phyloP scores from a whole-genome alignment of 2,888 invertebrate species.

The Crocallis elinguaria region DNA sequence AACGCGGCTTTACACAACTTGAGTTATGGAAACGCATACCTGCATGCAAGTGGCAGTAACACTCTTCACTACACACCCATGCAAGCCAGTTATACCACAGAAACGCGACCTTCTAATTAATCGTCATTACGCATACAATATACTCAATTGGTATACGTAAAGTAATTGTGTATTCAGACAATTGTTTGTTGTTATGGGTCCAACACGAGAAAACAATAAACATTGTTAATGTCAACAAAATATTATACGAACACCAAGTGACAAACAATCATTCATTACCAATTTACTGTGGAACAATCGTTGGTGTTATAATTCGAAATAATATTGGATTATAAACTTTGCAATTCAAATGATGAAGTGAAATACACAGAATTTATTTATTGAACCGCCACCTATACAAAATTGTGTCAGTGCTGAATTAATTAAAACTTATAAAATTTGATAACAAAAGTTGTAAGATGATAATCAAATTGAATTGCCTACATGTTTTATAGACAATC shows the following conservation, averaged over 20 bases:
- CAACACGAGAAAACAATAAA: constrained; percentile 8
- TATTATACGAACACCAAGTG: not conserved
- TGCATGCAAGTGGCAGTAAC: too few relatives aligned
- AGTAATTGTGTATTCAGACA: too few relatives aligned
- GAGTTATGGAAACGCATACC: too few relatives aligned
- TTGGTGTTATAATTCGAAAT: not conserved
- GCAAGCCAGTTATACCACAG: too few relatives aligned
- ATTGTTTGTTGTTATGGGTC: not conserved
- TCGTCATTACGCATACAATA: too few relatives aligned
- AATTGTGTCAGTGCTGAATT: not conserved
- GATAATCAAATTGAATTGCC: too few relatives aligned
- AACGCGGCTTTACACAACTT: too few relatives aligned
- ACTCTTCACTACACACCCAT: too few relatives aligned
- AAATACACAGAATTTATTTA: not conserved
- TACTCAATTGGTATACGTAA: too few relatives aligned
- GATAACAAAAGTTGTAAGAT: too few relatives aligned
- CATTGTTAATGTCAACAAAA: constrained; percentile 1
- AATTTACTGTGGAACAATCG: not conserved
- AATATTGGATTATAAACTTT: not conserved
- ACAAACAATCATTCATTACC: not conserved
- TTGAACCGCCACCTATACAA: not conserved
- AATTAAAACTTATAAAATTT: not conserved
- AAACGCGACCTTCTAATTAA: too few relatives aligned
- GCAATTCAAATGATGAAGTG: not conserved
- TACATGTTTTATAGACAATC: too few relatives aligned